Conservation (phyloP, 2,113 vertebrate species). For the Alethe castanea region DNA sequence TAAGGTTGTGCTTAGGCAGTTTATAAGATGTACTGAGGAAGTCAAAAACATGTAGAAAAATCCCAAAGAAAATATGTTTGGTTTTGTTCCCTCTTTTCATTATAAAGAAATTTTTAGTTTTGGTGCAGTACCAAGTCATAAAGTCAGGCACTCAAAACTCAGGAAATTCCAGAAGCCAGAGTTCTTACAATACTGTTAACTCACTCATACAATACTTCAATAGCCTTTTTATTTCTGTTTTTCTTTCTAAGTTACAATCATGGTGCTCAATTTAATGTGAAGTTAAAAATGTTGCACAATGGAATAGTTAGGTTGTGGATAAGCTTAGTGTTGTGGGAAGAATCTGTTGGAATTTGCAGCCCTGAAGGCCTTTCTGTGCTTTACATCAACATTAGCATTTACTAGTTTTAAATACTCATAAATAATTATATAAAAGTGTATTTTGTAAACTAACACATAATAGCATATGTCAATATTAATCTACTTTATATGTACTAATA, state of each 20-base stretch:
- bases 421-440: not conserved
- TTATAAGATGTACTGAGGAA: not conserved
- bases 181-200: not conserved
- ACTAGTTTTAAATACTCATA: not conserved
- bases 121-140: not conserved
- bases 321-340: not conserved
- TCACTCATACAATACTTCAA: not conserved
- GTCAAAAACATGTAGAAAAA: not conserved
- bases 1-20: not conserved
- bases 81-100: not conserved
- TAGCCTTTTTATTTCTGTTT: constrained; percentile 9
- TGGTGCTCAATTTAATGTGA: not conserved
- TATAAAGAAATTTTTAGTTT: not conserved
- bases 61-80: not conserved
- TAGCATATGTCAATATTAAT: not conserved
- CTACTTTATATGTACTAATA: not conserved
- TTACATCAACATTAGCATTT: not conserved
- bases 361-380: not conserved
- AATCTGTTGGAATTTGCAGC: not conserved
- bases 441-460: not conserved
- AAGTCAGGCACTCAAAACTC: constrained; percentile 16
- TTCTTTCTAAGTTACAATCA: not conserved
- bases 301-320: not conserved
- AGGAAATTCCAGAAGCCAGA: constrained; percentile 42
- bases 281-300: not conserved